phyloP scores from a whole-genome alignment of 2,113 vertebrate genomes.

The Dinomys branickii region DNA sequence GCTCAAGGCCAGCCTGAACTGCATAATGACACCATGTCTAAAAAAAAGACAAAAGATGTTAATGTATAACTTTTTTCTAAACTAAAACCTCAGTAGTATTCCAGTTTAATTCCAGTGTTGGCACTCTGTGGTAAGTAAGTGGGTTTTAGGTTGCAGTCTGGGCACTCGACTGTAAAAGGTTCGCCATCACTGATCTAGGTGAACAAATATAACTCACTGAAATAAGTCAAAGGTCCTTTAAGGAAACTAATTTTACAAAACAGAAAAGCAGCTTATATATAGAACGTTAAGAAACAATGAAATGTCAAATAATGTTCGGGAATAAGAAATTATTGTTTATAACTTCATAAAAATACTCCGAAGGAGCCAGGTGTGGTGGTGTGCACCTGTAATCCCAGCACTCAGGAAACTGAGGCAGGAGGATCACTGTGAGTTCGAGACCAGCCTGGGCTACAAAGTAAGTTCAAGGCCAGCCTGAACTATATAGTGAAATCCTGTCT shows the following conservation, averaged over 20 bases:
- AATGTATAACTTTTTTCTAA: background rate
- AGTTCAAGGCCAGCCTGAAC: too few species aligned
- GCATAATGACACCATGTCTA: too few species aligned
- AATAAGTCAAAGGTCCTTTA: background rate
- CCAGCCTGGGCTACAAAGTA: too few species aligned
- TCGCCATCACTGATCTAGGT: background rate
- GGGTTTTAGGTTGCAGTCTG: background rate
- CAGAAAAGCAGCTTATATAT: background rate
- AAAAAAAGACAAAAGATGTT: background rate
- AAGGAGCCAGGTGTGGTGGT: too few species aligned
- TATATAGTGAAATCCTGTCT: too few species aligned
- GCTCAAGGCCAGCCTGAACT: too few species aligned
- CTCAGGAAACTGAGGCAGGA: too few species aligned
- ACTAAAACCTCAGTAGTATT: background rate
- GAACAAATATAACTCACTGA: background rate
- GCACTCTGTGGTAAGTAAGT: background rate
- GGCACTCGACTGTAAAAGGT: background rate
- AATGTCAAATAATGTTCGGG: background rate
- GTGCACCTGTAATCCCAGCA: too few species aligned
- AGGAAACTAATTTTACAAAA: constrained; percentile 44
- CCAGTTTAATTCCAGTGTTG: background rate
- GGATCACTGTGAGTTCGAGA: too few species aligned
- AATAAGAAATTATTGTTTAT: background rate
- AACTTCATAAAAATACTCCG: background rate
- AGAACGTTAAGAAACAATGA: background rate